Evolutionary conservation across 2,797 vertebrate species (phyloP).

Genomic region (Alosa sapidissima): DNA sequence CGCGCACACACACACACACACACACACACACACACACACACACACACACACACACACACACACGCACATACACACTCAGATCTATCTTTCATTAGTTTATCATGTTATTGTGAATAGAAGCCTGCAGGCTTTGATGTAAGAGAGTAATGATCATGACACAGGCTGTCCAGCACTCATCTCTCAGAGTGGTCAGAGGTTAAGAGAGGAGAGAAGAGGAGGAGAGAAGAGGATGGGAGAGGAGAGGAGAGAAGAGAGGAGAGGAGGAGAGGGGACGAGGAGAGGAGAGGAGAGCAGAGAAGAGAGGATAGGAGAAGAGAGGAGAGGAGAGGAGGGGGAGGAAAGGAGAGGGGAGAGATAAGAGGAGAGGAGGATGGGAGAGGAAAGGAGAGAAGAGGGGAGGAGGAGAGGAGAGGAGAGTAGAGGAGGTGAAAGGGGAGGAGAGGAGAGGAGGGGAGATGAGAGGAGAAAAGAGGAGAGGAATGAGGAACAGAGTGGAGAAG

Average conservation of each 20-base stretch:
- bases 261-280: background rate
- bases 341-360: background rate
- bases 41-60: background rate
- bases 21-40: slow-evolving; percentile 4
- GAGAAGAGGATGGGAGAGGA: background rate
- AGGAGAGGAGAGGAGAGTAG: background rate
- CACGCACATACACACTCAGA: background rate
- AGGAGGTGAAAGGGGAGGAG: background rate
- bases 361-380: background rate
- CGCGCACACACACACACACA: background rate
- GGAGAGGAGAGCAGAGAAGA: background rate
- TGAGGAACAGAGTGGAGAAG: background rate
- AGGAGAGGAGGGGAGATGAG: background rate
- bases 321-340: background rate
- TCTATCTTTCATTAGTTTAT: background rate
- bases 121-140: background rate
- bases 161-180: background rate
- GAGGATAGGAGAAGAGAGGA: background rate
- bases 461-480: background rate
- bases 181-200: background rate
- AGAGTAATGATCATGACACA: background rate
- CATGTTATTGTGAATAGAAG: background rate
- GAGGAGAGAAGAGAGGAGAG: background rate
- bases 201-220: background rate
- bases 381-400: background rate